Evolutionary conservation across 2,113 vertebrate genomes (phyloP).

Genomic region (Gorilla gorilla): DNA sequence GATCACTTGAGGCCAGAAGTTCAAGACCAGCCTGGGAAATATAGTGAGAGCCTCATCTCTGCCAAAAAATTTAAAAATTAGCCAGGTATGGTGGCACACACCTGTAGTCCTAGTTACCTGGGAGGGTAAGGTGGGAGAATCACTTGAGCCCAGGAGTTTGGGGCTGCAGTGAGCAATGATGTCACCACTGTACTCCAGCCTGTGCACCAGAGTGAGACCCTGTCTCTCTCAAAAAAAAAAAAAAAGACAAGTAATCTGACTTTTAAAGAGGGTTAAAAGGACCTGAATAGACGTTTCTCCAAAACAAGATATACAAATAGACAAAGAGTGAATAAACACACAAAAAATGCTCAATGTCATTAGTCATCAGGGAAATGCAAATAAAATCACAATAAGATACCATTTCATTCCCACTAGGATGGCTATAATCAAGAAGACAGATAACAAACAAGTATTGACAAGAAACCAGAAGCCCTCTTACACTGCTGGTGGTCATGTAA

Average conservation of each 20-base stretch:
- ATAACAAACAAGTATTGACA: background rate
- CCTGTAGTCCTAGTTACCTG: too few relatives aligned
- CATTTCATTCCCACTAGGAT: background rate
- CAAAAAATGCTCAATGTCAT: background rate
- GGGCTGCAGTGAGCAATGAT: too few relatives aligned
- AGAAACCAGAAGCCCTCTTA: background rate
- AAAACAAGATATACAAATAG: background rate
- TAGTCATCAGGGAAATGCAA: background rate
- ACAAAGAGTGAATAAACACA: background rate
- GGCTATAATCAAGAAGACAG: background rate
- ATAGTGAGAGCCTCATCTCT: too few relatives aligned
- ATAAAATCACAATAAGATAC: background rate
- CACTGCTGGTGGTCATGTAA: background rate
- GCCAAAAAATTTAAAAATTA: too few relatives aligned
- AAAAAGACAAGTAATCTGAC: background rate
- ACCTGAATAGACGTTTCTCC: conserved; percentile 10
- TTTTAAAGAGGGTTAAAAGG: conserved; percentile 21
- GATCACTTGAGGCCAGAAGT: too few relatives aligned
- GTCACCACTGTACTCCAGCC: too few relatives aligned
- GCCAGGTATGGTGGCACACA: too few relatives aligned
- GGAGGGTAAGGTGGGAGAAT: too few relatives aligned
- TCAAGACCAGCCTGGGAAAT: too few relatives aligned
- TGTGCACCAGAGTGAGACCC: too few relatives aligned
- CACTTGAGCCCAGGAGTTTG: too few relatives aligned
- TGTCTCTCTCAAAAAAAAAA: too few relatives aligned